Percentiles rank a stretch among this genome's conserved stretches.
phyloP scores from a whole-genome alignment of 2,888 invertebrate genomes.

The Caenorhabditis wallacei region DNA sequence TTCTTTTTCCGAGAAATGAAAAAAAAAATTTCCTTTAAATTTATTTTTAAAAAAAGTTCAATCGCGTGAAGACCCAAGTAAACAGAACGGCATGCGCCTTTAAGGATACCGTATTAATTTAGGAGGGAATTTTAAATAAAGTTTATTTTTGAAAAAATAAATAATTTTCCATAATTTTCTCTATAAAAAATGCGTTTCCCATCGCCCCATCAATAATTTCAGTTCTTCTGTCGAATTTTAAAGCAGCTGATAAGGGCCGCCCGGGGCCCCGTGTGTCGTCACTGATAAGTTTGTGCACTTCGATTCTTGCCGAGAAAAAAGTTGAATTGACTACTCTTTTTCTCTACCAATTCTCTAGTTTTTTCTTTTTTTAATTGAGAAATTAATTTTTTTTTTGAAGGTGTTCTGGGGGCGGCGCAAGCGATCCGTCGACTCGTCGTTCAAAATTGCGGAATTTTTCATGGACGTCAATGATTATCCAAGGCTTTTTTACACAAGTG shows the following conservation, averaged over 20 bases:
- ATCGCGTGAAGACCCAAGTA: not conserved
- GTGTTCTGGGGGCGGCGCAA: conserved; percentile 6
- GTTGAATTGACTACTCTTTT: conserved; percentile 28
- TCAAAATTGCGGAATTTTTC: conserved; percentile 56
- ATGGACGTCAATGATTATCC: conserved; percentile 56
- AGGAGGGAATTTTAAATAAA: not conserved
- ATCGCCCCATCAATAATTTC: conserved; percentile 35
- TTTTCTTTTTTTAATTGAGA: not conserved
- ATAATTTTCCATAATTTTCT: conserved; percentile 1
- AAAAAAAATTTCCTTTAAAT: too few species aligned
- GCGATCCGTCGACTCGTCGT: conserved; percentile 19
- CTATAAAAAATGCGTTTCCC: not conserved
- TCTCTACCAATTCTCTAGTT: conserved; percentile 14
- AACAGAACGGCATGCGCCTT: not conserved
- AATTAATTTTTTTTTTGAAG: not conserved
- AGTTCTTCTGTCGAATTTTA: conserved; percentile 7
- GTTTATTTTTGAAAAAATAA: not conserved
- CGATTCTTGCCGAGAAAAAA: conserved; percentile 10
- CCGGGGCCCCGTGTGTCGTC: conserved; percentile 23
- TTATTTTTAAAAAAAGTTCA: too few species aligned
- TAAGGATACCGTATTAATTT: not conserved
- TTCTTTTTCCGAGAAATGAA: too few species aligned
- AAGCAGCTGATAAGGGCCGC: conserved; percentile 52
- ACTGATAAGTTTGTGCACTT: conserved; percentile 60
- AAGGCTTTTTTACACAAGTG: conserved; percentile 48